A percentile compares a stretch with the other conserved stretches of the same genome.
Evolutionary conservation across 1,140 invertebrate species (phyloP).

Genomic region (Drosophila tani): DNA sequence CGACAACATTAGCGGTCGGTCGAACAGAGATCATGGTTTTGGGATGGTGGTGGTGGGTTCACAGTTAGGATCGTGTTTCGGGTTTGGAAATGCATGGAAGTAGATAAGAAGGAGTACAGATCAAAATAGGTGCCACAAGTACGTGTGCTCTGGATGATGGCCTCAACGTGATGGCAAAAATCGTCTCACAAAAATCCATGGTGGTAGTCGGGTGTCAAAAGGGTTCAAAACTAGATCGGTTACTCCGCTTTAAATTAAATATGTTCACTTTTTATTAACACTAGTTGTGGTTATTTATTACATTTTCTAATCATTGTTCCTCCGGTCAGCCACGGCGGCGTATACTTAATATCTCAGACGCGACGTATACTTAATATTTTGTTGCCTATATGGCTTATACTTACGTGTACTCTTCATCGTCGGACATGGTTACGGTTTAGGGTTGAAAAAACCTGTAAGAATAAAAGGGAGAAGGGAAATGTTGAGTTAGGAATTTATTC

Average conservation of each 20-base stretch:
- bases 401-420: conserved; percentile 92
- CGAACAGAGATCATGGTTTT: conserved; percentile 49
- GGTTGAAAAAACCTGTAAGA: conserved; percentile 86
- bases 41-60: conserved; percentile 21
- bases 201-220: conserved; percentile 16
- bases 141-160: conserved; percentile 15
- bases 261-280: conserved; percentile 37
- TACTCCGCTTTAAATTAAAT: conserved; percentile 24
- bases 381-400: conserved; percentile 54
- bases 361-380: conserved; percentile 53
- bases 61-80: conserved; percentile 19
- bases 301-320: not conserved
- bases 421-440: conserved; percentile 89
- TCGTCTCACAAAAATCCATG: conserved; percentile 27
- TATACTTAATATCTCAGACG: conserved; percentile 50
- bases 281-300: conserved; percentile 13
- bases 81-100: conserved; percentile 51
- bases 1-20: conserved; percentile 78
- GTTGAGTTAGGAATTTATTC: not conserved
- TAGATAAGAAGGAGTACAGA: conserved; percentile 70
- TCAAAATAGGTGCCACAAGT: conserved; percentile 69
- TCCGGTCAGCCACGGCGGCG: conserved; percentile 11
- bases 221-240: conserved; percentile 19
- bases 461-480: conserved; percentile 22
- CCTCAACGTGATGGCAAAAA: conserved; percentile 22